These are phyloP conservation scores for Gandaritis pyraliata DNA, from an alignment of 2,888 invertebrate species.

Conservation along the genomic window DNA sequence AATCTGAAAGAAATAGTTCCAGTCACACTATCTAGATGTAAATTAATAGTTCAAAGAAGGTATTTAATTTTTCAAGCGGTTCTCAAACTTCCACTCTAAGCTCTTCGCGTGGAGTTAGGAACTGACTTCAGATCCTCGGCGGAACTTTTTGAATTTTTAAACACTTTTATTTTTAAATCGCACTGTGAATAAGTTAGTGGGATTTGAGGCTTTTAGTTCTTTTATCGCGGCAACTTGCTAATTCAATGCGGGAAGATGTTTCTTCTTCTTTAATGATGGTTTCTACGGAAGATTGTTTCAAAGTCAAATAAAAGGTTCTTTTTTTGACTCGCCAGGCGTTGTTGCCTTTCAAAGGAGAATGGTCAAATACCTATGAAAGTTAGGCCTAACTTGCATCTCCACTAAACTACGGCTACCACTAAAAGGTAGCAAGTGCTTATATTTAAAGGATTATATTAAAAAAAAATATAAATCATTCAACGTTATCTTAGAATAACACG, in stretches of 20 bases:
- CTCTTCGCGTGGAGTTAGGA: constrained; percentile 60
- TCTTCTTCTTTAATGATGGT: neutral
- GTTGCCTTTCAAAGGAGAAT: too few species aligned
- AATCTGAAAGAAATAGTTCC: too few species aligned
- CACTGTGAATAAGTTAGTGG: constrained; percentile 49
- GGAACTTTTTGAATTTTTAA: constrained; percentile 66
- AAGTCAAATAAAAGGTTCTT: neutral
- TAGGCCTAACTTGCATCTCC: too few species aligned
- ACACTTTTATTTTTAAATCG: constrained; percentile 68
- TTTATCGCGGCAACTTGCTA: constrained; percentile 30
- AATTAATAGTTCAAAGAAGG: constrained; percentile 53
- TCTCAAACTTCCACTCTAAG: constrained; percentile 61
- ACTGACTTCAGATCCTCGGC: constrained; percentile 56
- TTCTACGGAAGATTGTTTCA: neutral
- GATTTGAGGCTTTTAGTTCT: constrained; percentile 50
- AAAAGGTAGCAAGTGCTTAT: too few species aligned
- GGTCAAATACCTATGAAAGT: too few species aligned
- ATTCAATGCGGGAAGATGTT: constrained; percentile 18
- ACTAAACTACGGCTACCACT: too few species aligned
- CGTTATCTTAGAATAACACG: too few species aligned
- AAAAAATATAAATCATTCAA: too few species aligned
- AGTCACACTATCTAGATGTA: constrained; percentile 37
- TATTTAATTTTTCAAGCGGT: constrained; percentile 64
- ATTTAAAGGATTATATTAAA: too few species aligned
- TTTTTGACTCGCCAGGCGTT: too few species aligned